phyloP scores from a whole-genome alignment of 2,888 invertebrate genomes.

The Amiota mariae region DNA sequence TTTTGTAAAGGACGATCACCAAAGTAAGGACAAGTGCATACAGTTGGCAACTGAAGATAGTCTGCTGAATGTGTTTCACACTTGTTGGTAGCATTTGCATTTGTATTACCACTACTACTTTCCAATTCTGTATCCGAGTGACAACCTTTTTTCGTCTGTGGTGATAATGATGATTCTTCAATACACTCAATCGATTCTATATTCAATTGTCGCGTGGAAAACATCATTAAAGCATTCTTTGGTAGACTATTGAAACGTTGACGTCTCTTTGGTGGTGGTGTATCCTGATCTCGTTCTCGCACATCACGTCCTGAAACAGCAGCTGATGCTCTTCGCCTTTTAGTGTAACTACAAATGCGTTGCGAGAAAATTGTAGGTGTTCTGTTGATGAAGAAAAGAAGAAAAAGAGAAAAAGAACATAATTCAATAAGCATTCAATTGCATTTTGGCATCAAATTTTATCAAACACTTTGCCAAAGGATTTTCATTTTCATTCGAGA shows the following conservation, averaged over 20 bases:
- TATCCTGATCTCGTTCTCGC: conserved; percentile 49
- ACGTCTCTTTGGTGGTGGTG: conserved; percentile 53
- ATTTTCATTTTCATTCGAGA: too few relatives aligned
- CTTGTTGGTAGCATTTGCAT: conserved; percentile 31
- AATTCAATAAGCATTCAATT: too few relatives aligned
- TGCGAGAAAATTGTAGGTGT: conserved; percentile 56
- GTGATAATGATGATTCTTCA: conserved; percentile 7
- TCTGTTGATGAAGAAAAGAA: conserved; percentile 46
- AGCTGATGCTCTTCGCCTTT: conserved; percentile 66
- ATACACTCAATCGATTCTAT: conserved; percentile 42
- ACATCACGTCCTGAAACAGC: conserved; percentile 55
- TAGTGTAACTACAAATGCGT: conserved; percentile 53
- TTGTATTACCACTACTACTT: neutral
- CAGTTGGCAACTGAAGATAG: conserved; percentile 79
- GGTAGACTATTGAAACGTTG: conserved; percentile 71
- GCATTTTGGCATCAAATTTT: too few relatives aligned
- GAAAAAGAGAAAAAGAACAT: neutral
- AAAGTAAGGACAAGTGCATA: conserved; percentile 88
- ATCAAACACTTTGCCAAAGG: too few relatives aligned
- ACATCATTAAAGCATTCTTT: conserved; percentile 57
- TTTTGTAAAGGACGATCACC: conserved; percentile 78
- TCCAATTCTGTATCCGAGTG: conserved; percentile 60
- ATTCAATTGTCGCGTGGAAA: conserved; percentile 50
- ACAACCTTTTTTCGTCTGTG: conserved; percentile 40
- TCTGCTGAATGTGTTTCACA: conserved; percentile 51